Percentiles rank a stretch among this genome's conserved stretches.
phyloP scores from a whole-genome alignment of 1,140 invertebrate genomes.

The Babylonia areolata region DNA sequence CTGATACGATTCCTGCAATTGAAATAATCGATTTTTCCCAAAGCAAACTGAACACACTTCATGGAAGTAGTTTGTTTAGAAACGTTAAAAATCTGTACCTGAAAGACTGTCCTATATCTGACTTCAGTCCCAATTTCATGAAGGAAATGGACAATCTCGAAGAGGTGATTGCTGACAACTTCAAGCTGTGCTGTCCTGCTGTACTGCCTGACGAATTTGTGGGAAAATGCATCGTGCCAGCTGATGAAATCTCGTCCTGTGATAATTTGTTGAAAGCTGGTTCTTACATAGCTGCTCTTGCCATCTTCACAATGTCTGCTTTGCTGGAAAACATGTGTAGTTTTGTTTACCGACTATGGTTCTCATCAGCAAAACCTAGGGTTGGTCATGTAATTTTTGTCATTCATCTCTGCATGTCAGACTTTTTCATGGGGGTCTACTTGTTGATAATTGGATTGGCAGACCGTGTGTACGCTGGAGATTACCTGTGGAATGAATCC shows the following conservation, averaged over 20 bases:
- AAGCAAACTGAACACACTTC: neutral
- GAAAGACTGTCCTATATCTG: neutral
- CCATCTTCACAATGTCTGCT: constrained; percentile 44
- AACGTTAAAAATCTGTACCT: neutral
- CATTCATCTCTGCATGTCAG: neutral
- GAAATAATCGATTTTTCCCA: neutral
- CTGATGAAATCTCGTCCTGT: neutral
- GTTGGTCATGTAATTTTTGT: neutral
- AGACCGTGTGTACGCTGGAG: neutral
- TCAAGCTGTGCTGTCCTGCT: too few relatives aligned
- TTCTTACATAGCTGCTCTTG: constrained; percentile 35
- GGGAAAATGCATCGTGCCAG: neutral
- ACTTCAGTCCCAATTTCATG: too few relatives aligned
- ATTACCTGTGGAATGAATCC: neutral
- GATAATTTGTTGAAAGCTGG: neutral
- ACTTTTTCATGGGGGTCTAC: constrained; percentile 15
- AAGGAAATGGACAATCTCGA: too few relatives aligned
- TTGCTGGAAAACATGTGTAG: constrained; percentile 50
- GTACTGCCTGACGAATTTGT: neutral
- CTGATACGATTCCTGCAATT: too few relatives aligned
- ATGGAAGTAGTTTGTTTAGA: neutral
- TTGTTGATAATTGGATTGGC: neutral
- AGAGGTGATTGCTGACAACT: neutral
- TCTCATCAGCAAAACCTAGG: neutral
- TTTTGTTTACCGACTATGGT: neutral